phyloP scores from a whole-genome alignment of 2,888 invertebrate genomes.

The Scaptomyza flava region DNA sequence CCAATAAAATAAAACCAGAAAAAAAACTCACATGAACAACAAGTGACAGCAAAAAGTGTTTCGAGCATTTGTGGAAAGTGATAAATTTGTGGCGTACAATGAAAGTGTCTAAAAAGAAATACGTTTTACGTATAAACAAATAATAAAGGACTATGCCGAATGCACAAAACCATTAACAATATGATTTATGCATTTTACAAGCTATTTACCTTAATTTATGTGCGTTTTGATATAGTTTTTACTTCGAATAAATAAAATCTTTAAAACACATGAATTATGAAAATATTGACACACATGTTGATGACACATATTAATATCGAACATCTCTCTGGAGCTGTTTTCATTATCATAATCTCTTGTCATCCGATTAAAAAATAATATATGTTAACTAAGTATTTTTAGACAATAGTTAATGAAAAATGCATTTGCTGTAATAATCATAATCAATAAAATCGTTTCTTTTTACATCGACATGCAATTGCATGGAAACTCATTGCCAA shows the following conservation, averaged over 20 bases:
- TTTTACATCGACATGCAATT: slow-evolving; percentile 53
- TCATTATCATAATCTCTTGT: no score
- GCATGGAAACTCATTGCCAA: slow-evolving; percentile 59
- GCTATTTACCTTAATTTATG: slow-evolving; percentile 67
- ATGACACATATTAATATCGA: no score
- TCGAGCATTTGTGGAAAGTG: slow-evolving; percentile 59
- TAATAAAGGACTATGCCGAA: slow-evolving; percentile 51
- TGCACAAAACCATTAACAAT: slow-evolving; percentile 61
- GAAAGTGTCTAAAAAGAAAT: slow-evolving; percentile 61
- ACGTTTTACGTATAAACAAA: slow-evolving; percentile 37
- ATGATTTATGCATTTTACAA: slow-evolving; percentile 68
- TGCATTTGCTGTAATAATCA: slow-evolving; percentile 26
- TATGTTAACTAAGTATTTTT: neutral
- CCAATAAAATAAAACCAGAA: slow-evolving; percentile 11
- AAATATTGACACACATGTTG: no score
- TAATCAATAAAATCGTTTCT: slow-evolving; percentile 15
- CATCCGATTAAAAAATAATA: no score
- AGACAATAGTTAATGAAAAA: no score
- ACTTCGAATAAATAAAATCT: slow-evolving; percentile 6
- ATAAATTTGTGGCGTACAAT: slow-evolving; percentile 63
- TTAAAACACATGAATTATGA: neutral
- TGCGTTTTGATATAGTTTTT: slow-evolving; percentile 45
- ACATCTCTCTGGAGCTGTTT: no score
- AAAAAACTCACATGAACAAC: slow-evolving; percentile 7
- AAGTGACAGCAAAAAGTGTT: slow-evolving; percentile 58